phyloP scores from a whole-genome alignment of 2,888 invertebrate species.

The Erynnis tages region DNA sequence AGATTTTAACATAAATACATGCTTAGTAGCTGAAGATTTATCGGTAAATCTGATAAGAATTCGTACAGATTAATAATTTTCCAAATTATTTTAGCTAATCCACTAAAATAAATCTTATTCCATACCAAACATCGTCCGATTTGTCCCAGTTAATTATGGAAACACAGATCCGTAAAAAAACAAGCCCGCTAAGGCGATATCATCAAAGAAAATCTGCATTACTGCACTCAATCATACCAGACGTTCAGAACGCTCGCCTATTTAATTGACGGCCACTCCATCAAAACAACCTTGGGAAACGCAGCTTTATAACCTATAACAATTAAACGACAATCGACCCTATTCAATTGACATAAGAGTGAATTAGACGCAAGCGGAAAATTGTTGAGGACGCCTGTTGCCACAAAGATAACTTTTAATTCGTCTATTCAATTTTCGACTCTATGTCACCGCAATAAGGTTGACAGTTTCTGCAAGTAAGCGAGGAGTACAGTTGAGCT shows the following conservation, averaged over 20 bases:
- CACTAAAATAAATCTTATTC: no score
- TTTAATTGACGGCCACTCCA: conserved; percentile 79
- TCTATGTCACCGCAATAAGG: conserved; percentile 35
- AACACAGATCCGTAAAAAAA: conserved; percentile 28
- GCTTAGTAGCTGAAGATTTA: no score
- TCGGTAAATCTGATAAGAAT: no score
- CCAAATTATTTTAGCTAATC: no score
- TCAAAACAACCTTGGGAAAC: conserved; percentile 67
- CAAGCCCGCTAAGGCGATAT: conserved; percentile 37
- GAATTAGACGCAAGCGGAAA: conserved; percentile 41
- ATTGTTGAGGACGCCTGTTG: conserved; percentile 47
- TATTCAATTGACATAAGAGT: conserved; percentile 40
- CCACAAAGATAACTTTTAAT: conserved; percentile 39
- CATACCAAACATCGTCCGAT: conserved; percentile 13
- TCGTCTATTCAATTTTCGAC: conserved; percentile 36
- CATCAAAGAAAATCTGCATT: conserved; percentile 67
- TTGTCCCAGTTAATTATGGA: conserved; percentile 24
- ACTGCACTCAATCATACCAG: conserved; percentile 74
- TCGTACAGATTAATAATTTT: no score
- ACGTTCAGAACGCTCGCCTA: conserved; percentile 65
- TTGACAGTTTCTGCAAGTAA: conserved; percentile 24
- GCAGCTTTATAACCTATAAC: conserved; percentile 33
- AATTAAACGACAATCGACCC: conserved; percentile 37
- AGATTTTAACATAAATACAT: no score
- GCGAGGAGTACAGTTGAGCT: conserved; percentile 41